phyloP scores from a whole-genome alignment of 2,797 vertebrate genomes.

The Poliocrania exsul region DNA sequence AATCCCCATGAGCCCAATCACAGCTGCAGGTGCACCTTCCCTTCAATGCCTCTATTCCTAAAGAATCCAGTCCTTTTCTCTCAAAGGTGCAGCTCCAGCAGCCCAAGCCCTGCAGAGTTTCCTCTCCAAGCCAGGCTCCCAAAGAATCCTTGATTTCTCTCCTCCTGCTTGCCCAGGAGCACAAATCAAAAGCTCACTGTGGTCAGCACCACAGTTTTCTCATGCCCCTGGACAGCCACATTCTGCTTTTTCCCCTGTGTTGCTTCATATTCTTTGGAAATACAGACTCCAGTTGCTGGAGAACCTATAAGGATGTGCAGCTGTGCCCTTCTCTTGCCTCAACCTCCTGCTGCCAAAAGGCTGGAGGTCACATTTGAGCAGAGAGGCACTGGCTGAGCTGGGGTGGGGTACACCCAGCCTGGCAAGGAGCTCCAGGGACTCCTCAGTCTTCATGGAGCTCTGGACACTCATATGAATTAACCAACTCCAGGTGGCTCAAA shows the following conservation, averaged over 20 bases:
- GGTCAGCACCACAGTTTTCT: background rate
- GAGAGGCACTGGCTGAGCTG: background rate
- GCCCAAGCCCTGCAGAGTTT: background rate
- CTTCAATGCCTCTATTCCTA: background rate
- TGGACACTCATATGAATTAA: background rate
- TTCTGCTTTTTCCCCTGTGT: background rate
- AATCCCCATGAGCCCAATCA: fast-evolving
- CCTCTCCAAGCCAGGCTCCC: background rate
- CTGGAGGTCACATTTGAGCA: background rate
- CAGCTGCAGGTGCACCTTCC: background rate
- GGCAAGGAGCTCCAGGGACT: background rate
- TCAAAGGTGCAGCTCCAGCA: background rate
- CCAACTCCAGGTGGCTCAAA: background rate
- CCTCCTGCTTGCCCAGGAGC: background rate
- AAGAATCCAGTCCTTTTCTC: background rate
- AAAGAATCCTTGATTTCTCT: background rate
- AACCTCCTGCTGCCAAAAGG: background rate
- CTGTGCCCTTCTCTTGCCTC: background rate
- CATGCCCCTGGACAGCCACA: background rate
- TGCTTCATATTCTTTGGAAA: background rate
- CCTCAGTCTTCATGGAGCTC: background rate
- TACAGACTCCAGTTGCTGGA: background rate
- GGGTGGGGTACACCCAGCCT: background rate
- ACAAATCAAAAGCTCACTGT: background rate
- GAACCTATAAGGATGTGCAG: background rate